Evolutionary conservation across 2,888 invertebrate species (phyloP), one percentile per base, ranked within the genome.

Genomic region (Cerceris rybyensis): DNA sequence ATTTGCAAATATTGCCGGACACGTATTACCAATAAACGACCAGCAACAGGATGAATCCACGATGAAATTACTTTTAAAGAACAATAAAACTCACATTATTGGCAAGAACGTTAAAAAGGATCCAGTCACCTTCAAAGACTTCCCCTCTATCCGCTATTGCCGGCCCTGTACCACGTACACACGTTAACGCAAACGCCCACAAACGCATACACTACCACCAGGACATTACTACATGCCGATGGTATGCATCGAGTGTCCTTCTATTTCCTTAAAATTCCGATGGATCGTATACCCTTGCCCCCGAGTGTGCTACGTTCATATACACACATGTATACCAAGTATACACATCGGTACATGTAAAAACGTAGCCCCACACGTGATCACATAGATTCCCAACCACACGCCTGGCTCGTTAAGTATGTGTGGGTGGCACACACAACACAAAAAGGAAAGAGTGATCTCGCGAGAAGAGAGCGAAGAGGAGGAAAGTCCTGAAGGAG

Each of bases 241-340:
- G 84, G 89, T 88, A 89, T 89, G 88, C 89, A 89, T 86, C 89
- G 86, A 89, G 88, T 89, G 90, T 89, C 89, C 88, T 89, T 87
- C 87, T 89, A 88, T 90, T 90, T 88, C 88, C 89, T 89, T 88
- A 88, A 90, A 90, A 90, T 90, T 90, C 88, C 88, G 77, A 90
- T 88, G 86, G 88, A 89, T 90, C 87, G 85, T 85, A 78, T 83
- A 87, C 72, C 72, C 80, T 76, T 72, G 81, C 77, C 81, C 66
- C 65, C 60, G 80, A 71, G 78, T 73, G 75, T 71, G 66, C 72
- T 75, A 71, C 71, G 76, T 52, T 77, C 77, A 72, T 70, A 60
- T 78, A 75, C 78, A 76, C 70, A 43, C 54, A 61, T 17, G 55
- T 39, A 57, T n/a, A 39, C 46, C 55, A 54, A 58, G 58, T 59